These are phyloP conservation scores for Centruroides sculpturatus DNA, from an alignment of 1,140 invertebrate species.

Conservation along the genomic window DNA sequence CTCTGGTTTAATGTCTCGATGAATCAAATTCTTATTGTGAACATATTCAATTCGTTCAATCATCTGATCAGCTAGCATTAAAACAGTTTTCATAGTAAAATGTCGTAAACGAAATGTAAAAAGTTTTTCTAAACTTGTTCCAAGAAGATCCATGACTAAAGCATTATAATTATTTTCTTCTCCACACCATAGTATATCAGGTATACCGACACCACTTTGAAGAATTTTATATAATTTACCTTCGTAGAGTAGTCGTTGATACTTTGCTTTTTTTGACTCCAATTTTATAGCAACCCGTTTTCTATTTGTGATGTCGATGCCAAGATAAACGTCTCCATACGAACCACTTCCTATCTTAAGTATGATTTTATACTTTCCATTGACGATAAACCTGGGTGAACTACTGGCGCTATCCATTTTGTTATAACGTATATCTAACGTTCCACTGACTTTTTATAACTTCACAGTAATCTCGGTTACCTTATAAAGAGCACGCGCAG, in stretches of 20 bases:
- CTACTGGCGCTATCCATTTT: too few species aligned
- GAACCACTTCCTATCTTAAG: too few species aligned
- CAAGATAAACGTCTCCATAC: too few species aligned
- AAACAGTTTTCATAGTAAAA: not conserved
- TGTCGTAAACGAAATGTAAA: not conserved
- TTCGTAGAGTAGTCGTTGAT: not conserved
- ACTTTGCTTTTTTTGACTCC: not conserved
- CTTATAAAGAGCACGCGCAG: too few species aligned
- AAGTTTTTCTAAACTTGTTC: not conserved
- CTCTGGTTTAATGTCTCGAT: slow-evolving; percentile 17
- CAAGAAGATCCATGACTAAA: not conserved
- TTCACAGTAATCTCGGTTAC: too few species aligned
- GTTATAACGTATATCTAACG: too few species aligned
- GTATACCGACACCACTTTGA: not conserved
- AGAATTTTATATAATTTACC: not conserved
- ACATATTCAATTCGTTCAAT: too few species aligned
- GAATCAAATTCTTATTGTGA: slow-evolving; percentile 14
- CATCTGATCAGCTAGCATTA: not conserved
- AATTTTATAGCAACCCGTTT: too few species aligned
- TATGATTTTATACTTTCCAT: too few species aligned
- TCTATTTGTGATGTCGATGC: too few species aligned
- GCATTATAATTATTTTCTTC: not conserved
- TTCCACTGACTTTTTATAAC: too few species aligned
- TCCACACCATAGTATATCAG: not conserved
- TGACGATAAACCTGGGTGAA: too few species aligned